These are phyloP conservation scores for Latrodectus geometricus DNA, from an alignment of 1,140 invertebrate genomes.

Conservation along the genomic window DNA sequence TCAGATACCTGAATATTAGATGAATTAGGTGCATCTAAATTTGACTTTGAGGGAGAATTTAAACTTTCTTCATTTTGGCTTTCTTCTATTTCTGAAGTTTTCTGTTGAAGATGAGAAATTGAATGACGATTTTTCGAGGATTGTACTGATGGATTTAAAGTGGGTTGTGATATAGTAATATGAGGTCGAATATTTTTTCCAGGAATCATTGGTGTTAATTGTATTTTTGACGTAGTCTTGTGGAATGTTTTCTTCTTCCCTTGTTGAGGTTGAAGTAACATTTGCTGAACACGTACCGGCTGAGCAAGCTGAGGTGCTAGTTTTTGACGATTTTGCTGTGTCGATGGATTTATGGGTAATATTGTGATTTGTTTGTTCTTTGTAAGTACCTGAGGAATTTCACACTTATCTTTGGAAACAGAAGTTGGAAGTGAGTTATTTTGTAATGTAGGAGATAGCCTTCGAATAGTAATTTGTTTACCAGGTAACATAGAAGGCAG, in stretches of 20 bases:
- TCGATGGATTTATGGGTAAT: conserved; percentile 46
- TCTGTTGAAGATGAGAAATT: neutral
- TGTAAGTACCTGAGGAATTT: conserved; percentile 44
- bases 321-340: conserved; percentile 55
- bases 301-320: conserved; percentile 56
- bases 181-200: conserved; percentile 52
- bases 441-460: conserved; percentile 25
- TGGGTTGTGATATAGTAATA: conserved; percentile 49
- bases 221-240: conserved; percentile 41
- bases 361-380: conserved; percentile 60
- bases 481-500: conserved; percentile 33
- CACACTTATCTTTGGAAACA: conserved; percentile 50
- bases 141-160: neutral
- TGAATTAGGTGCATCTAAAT: conserved; percentile 6
- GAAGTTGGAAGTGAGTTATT: conserved; percentile 7
- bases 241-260: conserved; percentile 45
- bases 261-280: conserved; percentile 56
- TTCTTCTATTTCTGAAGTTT: conserved; percentile 31
- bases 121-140: neutral
- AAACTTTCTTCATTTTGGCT: conserved; percentile 13
- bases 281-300: conserved; percentile 55
- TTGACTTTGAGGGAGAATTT: conserved; percentile 21
- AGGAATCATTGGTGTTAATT: conserved; percentile 24
- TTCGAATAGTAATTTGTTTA: conserved; percentile 60
- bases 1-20: neutral